Conservation (phyloP, 1,140 invertebrate species). For the Leptopilina clavipes region DNA sequence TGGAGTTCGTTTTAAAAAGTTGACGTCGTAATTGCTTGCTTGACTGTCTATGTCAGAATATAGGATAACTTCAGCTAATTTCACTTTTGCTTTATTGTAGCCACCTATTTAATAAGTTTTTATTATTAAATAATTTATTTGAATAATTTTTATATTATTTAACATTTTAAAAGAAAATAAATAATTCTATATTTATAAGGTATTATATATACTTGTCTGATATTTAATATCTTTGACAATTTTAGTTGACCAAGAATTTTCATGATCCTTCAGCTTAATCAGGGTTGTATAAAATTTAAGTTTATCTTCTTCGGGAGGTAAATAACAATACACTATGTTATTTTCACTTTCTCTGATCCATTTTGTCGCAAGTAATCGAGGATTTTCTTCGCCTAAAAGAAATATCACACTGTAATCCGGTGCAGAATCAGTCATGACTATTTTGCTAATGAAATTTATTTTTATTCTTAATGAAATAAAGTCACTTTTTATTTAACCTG, state of each 20-base stretch:
- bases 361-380: neutral
- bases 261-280: neutral
- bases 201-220: neutral
- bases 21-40: neutral
- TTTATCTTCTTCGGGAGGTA: neutral
- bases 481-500: neutral
- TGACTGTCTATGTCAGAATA: neutral
- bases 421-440: neutral
- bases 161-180: no score
- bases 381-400: neutral
- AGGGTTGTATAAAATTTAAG: neutral
- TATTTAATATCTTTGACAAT: neutral
- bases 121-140: neutral
- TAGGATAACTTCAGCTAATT: neutral
- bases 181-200: no score
- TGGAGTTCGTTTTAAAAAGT: neutral
- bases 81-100: neutral
- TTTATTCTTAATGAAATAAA: neutral
- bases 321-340: neutral
- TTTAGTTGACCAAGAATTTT: neutral
- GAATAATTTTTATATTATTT: no score
- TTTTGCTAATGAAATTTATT: neutral
- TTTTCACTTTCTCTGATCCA: neutral
- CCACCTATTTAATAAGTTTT: neutral
- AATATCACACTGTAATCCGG: neutral